Base-by-base conservation (phyloP, 2,797 vertebrate species). In the Lacerta viridis region DNA sequence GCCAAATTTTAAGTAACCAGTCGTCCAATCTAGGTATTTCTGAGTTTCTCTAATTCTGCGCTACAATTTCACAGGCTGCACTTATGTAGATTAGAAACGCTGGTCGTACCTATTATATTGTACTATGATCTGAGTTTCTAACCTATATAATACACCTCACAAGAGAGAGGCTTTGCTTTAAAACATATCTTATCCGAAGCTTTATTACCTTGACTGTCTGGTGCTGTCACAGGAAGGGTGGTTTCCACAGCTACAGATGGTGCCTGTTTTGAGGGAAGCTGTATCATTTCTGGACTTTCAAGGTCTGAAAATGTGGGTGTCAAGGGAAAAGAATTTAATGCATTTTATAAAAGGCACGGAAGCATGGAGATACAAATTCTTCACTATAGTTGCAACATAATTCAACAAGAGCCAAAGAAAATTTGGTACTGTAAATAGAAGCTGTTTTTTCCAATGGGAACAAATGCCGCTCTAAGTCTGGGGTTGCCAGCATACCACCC, bases 211-310 rank as follows among this genome's bases (percentile, higher is more conserved):
- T 39, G 94, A 94, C 88, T 61, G 77, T 85, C 93, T 80, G 93
- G 3, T 64, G 93, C 55, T 90, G 83, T 91, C 86, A 96, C 90
- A 46, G 92, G 93, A 84, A 95, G 95, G 29, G 92, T 94, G 87
- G 83, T 89, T 92, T 91, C 92, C 75, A 77, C 50, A 29, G 36
- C 59, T 83, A 80, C 66, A 27, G 91, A 89, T 76, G 94, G 84
- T 77, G 87, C 93, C 66, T 91, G 92, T 74, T 81, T 91, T 87
- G 92, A 88, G 36, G 88, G 27, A 88, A 23, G 78, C 9, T 61
- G 90, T 50, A 39, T 0, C 0, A 11, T 85, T 76, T 90, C 90
- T 23, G 64, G 76, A 50, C 41, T 92, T 89, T 92, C 90, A 88
- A 94, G 92, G 85, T 94, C 96, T 96, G 91, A 66, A 90, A 93